phyloP scores from a whole-genome alignment of 2,113 vertebrate genomes.

The Limanda limanda region DNA sequence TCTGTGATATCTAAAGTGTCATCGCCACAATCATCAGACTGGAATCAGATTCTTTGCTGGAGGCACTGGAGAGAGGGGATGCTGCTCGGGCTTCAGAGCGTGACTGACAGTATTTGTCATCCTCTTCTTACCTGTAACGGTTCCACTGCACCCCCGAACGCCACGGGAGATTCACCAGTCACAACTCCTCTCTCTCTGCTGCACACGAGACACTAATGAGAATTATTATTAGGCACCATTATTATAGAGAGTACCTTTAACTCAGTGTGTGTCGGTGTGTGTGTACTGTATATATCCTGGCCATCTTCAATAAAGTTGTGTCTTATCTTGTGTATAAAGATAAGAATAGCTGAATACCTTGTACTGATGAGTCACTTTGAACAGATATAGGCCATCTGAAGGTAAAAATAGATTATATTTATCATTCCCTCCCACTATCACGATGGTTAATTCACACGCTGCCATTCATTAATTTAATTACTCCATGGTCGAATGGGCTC shows the following conservation, averaged over 20 bases:
- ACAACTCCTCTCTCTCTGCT: background rate
- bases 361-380: background rate
- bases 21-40: background rate
- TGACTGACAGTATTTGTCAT: background rate
- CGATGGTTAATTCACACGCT: constrained; percentile 51
- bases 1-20: too few species aligned
- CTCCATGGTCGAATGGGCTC: constrained; percentile 31
- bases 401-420: constrained; percentile 42
- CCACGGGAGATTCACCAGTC: background rate
- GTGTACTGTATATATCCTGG: too few species aligned
- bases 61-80: background rate
- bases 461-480: constrained; percentile 68
- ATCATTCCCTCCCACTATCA: constrained; percentile 45
- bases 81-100: background rate
- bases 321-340: background rate
- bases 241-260: background rate
- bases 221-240: background rate
- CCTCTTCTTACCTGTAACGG: too few species aligned
- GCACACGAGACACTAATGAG: too few species aligned
- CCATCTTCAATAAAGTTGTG: too few species aligned
- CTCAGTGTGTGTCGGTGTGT: background rate
- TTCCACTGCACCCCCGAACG: background rate
- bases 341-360: background rate
- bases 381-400: background rate
- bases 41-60: background rate